A percentile compares a stretch with the other conserved stretches of the same genome.
phyloP scores from a whole-genome alignment of 2,113 vertebrate genomes.

The Carlito syrichta region DNA sequence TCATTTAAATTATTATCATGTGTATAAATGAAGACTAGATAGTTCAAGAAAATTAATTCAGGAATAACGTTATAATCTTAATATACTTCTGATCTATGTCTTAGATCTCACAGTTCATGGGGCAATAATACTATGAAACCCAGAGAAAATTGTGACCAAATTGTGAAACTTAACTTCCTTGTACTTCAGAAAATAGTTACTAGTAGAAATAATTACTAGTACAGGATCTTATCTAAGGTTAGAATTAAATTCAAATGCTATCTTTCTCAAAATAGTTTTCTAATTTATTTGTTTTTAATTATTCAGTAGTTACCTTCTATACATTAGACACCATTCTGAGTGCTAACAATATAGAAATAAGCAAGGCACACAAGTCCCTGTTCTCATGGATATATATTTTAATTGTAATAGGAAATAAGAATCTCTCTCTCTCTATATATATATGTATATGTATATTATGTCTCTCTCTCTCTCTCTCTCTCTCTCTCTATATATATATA shows the following conservation, averaged over 20 bases:
- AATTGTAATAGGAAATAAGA: neutral
- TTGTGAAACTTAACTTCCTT: neutral
- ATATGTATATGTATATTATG: too few relatives aligned
- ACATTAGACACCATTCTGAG: neutral
- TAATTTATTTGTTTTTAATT: neutral
- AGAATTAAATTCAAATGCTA: neutral
- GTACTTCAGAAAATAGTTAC: neutral
- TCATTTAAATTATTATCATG: neutral
- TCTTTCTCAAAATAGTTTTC: neutral
- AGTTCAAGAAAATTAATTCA: neutral
- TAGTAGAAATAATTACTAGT: neutral
- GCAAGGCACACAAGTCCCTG: neutral
- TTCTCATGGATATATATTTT: neutral
- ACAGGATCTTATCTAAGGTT: neutral
- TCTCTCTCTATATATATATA: too few relatives aligned
- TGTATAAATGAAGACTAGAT: neutral
- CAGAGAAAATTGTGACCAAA: neutral
- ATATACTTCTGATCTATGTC: neutral
- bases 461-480: too few relatives aligned
- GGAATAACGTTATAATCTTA: neutral
- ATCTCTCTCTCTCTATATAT: too few relatives aligned
- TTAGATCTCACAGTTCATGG: neutral
- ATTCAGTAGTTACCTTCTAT: neutral
- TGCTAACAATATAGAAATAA: neutral
- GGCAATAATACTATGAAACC: neutral